Conservation (phyloP, 1,140 invertebrate species). For the Listronotus oregonensis region DNA sequence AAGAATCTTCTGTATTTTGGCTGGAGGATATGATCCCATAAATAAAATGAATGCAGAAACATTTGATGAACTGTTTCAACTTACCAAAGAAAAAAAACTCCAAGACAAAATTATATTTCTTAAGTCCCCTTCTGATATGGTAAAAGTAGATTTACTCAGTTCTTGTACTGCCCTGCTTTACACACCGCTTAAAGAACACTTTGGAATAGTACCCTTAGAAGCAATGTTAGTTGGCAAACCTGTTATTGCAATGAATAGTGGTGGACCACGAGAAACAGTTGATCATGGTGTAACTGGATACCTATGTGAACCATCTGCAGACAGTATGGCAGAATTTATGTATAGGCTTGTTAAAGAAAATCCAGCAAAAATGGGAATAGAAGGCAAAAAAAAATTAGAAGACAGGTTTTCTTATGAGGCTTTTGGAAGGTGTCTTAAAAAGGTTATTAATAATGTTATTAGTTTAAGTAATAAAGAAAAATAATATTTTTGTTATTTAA, state of each 20-base stretch:
- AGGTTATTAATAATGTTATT: conserved; percentile 29
- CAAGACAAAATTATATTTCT: conserved; percentile 80
- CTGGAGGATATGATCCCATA: conserved; percentile 93
- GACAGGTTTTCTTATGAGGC: conserved; percentile 77
- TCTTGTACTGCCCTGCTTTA: conserved; percentile 84
- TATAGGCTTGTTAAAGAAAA: conserved; percentile 62
- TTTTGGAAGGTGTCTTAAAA: conserved; percentile 30
- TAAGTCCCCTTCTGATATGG: conserved; percentile 82
- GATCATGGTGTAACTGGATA: conserved; percentile 88
- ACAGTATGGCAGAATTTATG: conserved; percentile 83
- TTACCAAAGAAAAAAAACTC: conserved; percentile 71
- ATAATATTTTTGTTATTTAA: conserved; percentile 24
- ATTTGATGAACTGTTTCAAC: conserved; percentile 74
- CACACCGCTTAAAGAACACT: conserved; percentile 97
- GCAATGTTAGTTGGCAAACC: conserved; percentile 94
- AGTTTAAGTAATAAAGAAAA: conserved; percentile 28
- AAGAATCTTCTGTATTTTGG: conserved; percentile 85
- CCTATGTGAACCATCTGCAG: conserved; percentile 71
- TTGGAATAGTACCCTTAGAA: conserved; percentile 99
- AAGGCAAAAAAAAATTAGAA: conserved; percentile 72
- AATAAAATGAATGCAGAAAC: conserved; percentile 90
- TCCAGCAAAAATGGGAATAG: conserved; percentile 67
- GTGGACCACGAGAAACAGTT: conserved; percentile 94
- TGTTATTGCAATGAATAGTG: conserved; percentile 93
- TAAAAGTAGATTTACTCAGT: conserved; percentile 81